A percentile compares a stretch with the other conserved stretches of the same genome.
These are phyloP conservation scores for Cyclina sinensis DNA, from an alignment of 1,140 invertebrate species.

Conservation along the genomic window DNA sequence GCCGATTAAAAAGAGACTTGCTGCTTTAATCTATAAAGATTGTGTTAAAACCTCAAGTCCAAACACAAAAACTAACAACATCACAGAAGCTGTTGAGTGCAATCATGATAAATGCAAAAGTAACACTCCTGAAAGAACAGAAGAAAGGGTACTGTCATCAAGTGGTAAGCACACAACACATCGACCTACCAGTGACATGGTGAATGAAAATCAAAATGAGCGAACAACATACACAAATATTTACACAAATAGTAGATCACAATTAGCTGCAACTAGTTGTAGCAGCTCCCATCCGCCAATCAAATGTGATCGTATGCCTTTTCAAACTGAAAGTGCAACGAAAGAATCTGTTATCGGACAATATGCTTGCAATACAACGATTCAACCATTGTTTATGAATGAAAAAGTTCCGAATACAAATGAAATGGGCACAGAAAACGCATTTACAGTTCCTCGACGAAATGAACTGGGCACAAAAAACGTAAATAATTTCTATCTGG, in stretches of 20 bases:
- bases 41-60: not conserved
- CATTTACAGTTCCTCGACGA: not conserved
- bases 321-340: not conserved
- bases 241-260: not conserved
- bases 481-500: not conserved
- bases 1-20: conserved; percentile 22
- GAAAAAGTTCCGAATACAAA: not conserved
- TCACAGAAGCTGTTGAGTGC: not conserved
- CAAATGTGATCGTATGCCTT: not conserved
- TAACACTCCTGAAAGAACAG: not conserved
- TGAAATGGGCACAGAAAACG: not conserved
- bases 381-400: not conserved
- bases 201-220: not conserved
- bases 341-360: not conserved
- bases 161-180: not conserved
- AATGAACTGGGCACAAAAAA: not conserved
- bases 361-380: not conserved
- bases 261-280: not conserved
- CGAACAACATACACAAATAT: not conserved
- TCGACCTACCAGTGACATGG: not conserved
- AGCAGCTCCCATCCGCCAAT: not conserved
- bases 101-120: not conserved
- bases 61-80: not conserved
- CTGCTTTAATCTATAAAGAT: not conserved
- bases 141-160: not conserved